Percentiles rank a stretch among this genome's conserved stretches.
phyloP scores from a whole-genome alignment of 2,113 vertebrate species.

The Micromys minutus region DNA sequence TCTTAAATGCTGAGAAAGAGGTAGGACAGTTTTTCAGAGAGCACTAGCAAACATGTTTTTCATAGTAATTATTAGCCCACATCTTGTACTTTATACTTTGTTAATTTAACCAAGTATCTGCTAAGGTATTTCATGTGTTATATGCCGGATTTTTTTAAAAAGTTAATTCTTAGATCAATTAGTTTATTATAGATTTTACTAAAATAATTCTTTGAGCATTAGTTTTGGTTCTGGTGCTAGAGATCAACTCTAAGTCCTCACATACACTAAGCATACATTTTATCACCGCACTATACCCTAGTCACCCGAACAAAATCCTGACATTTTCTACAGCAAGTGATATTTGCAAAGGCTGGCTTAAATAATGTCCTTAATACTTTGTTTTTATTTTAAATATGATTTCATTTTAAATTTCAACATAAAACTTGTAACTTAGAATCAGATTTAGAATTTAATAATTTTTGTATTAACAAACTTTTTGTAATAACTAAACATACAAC shows the following conservation, averaged over 20 bases:
- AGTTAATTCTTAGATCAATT: conserved; percentile 29
- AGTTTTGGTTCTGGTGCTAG: neutral
- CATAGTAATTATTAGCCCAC: neutral
- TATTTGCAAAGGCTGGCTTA: neutral
- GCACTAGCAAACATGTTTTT: neutral
- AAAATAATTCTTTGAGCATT: neutral
- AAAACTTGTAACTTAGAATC: conserved; percentile 33
- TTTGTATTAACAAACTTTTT: conserved; percentile 4
- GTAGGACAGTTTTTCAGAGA: neutral
- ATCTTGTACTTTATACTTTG: neutral
- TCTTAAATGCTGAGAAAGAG: neutral
- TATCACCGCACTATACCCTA: neutral
- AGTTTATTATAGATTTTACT: neutral
- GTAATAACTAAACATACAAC: neutral
- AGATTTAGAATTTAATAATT: conserved; percentile 36
- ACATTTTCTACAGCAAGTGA: neutral
- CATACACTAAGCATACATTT: neutral
- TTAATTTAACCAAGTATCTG: conserved; percentile 14
- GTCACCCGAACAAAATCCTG: neutral
- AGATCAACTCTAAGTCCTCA: neutral
- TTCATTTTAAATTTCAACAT: neutral
- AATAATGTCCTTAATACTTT: neutral
- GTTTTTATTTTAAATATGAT: neutral
- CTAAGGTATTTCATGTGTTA: neutral
- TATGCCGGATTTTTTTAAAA: neutral